Evolutionary conservation across 2,888 invertebrate species (phyloP), one percentile per base, ranked within the genome.

Genomic region (Macrostomum cliftonense): DNA sequence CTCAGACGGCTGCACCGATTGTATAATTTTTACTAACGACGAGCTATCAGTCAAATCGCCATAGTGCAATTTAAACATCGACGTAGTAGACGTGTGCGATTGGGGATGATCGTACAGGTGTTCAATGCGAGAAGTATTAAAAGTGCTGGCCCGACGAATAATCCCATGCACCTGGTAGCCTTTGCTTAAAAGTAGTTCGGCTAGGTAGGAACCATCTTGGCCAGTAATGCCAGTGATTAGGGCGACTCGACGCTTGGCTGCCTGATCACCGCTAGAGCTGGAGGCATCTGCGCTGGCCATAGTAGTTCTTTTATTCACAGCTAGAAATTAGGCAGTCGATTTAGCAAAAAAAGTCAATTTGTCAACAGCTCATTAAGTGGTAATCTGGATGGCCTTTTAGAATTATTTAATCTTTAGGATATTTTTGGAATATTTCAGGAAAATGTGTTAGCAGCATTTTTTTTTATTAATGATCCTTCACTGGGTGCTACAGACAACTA

Each of bases 41-140:
- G 89, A 87, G 45, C 89, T 89, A 70, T 99, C 97, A 0, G 95
- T 95, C 78, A 97, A 81, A 65, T 97, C 97, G 13, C 97, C 97
- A 70, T 97, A 97, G 70, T 97, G 97, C 9, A 99, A 74, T 43
- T 43, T 16, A 43, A 13, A 12, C 14, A 46, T 62, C 66, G 61
- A 61, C 71, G 71, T 61, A 55, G 71, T 73, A 63, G 66, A 67
- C n/a, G 78, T 79, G 70, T 95, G 95, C 20, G 82, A 79, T 39
- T 80, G 78, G 0, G 85, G 85, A 71, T 93, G 82, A 0, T 80
- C 82, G 68, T 97, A 95, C 46, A 99, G 73, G 71, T 99, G 97
- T 63, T 89, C 83, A 55, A 99, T 95, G 53, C 97, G 77, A 4
- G 80, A 80, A 0, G 97, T 99, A 70, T 97, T 99, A 68, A 99